Evolutionary conservation across 2,888 invertebrate species (phyloP).

Genomic region (Ganaspis brasiliensis): DNA sequence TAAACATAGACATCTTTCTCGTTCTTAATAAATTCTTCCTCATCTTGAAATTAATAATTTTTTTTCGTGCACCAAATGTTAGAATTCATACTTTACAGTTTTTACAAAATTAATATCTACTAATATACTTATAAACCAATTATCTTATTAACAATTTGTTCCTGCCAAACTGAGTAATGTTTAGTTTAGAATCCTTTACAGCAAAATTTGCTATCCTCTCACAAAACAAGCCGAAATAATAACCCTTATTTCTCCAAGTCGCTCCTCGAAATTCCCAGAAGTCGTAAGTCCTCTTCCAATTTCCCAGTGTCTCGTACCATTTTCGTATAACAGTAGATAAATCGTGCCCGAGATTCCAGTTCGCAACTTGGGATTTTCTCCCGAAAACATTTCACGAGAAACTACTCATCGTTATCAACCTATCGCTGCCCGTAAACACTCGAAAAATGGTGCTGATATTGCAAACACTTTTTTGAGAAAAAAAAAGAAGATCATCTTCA

Average conservation of each 20-base stretch:
- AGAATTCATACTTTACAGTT: too few relatives aligned
- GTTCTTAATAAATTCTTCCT: neutral
- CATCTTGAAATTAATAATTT: neutral
- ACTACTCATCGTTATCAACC: slow-evolving; percentile 20
- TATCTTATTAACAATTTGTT: too few relatives aligned
- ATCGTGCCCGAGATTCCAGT: neutral
- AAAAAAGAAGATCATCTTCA: neutral
- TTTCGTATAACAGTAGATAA: slow-evolving; percentile 15
- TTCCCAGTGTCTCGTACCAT: slow-evolving; percentile 11
- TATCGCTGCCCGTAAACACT: slow-evolving; percentile 27
- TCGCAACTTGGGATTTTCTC: neutral
- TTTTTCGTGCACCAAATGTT: too few relatives aligned
- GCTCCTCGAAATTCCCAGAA: slow-evolving; percentile 3
- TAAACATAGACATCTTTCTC: slow-evolving; percentile 6
- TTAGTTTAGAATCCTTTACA: too few relatives aligned
- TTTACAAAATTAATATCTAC: too few relatives aligned
- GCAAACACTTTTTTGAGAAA: neutral
- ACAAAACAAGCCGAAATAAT: neutral
- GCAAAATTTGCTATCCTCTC: neutral
- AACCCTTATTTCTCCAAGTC: slow-evolving; percentile 7
- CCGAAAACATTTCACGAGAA: neutral
- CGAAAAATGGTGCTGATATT: slow-evolving; percentile 13
- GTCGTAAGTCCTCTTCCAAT: slow-evolving; percentile 17
- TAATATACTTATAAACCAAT: too few relatives aligned
- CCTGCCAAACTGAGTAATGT: too few relatives aligned